These are phyloP conservation scores for Cliona cf. orientalis DNA, from an alignment of 37 sponge, comb jelly and placozoan species.

Conservation along the genomic window DNA sequence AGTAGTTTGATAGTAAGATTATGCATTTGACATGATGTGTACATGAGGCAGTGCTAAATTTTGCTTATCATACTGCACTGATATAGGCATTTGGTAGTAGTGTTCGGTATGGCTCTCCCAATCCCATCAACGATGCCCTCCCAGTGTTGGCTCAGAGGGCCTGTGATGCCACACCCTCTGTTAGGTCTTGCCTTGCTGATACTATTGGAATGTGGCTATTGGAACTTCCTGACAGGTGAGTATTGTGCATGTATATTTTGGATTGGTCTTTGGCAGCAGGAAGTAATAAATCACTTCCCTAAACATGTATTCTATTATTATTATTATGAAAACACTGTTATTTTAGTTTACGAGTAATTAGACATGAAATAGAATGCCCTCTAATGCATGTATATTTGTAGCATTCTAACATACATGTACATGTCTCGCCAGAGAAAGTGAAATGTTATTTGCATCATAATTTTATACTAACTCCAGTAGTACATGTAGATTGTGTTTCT, in stretches of 20 bases:
- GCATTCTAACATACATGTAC: too few relatives aligned
- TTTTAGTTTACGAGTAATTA: not conserved
- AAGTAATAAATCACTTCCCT: too few relatives aligned
- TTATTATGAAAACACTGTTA: not conserved
- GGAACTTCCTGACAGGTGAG: constrained; percentile 81
- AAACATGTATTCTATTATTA: not conserved
- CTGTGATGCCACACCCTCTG: constrained; percentile 82
- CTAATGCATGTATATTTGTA: too few relatives aligned
- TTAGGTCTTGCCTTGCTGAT: constrained; percentile 65
- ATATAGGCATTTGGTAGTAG: constrained; percentile 62
- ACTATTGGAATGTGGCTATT: constrained; percentile 79
- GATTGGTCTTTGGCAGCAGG: not conserved
- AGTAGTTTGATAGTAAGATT: too few relatives aligned
- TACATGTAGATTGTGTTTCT: too few relatives aligned
- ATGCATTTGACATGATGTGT: too few relatives aligned
- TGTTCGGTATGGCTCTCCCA: constrained; percentile 60
- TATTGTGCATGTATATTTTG: not conserved
- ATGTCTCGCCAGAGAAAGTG: too few relatives aligned
- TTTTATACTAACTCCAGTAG: too few relatives aligned
- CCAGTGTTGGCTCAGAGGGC: constrained; percentile 81
- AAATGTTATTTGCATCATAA: too few relatives aligned
- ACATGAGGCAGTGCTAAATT: too few relatives aligned
- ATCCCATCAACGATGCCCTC: constrained; percentile 65
- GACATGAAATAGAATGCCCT: not conserved
- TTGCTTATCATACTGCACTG: not conserved